phyloP scores from a whole-genome alignment of 2,797 vertebrate genomes.

The Pantherophis vulpinus region DNA sequence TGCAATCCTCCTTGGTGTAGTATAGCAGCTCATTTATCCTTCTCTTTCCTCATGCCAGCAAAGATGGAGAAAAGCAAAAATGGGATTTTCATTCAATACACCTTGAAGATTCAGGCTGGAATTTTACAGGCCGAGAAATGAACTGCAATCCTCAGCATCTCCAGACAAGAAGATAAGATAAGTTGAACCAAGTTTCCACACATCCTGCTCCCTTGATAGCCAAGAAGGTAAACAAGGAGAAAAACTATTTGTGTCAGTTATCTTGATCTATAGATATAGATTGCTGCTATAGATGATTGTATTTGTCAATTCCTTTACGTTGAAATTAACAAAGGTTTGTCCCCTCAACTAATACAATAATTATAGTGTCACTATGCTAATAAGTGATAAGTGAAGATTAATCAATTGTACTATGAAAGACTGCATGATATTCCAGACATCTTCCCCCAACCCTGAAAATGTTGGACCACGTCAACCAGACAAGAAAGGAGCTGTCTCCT shows the following conservation, averaged over 20 bases:
- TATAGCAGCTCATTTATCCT: neutral
- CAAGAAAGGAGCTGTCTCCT: neutral
- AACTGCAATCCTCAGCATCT: neutral
- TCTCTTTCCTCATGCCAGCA: neutral
- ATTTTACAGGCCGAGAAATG: neutral
- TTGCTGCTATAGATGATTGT: neutral
- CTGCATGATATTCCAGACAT: neutral
- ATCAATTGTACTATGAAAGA: neutral
- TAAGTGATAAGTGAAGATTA: neutral
- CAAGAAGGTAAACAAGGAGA: neutral
- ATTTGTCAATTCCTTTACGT: neutral
- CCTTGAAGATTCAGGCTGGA: neutral
- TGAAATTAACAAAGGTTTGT: neutral
- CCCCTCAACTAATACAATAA: neutral
- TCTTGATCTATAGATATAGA: neutral
- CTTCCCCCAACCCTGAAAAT: neutral
- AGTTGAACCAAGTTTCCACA: neutral
- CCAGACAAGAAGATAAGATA: neutral
- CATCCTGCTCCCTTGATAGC: neutral
- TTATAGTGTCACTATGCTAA: neutral
- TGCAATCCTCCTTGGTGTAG: neutral
- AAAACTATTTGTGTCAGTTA: neutral
- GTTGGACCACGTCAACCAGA: neutral
- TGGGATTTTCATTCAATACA: neutral
- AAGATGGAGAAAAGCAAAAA: neutral